Percentiles rank a stretch among this genome's conserved stretches.
These are phyloP conservation scores for Sceliomorpha sp. DNA, from an alignment of 2,888 invertebrate species.

Conservation along the genomic window DNA sequence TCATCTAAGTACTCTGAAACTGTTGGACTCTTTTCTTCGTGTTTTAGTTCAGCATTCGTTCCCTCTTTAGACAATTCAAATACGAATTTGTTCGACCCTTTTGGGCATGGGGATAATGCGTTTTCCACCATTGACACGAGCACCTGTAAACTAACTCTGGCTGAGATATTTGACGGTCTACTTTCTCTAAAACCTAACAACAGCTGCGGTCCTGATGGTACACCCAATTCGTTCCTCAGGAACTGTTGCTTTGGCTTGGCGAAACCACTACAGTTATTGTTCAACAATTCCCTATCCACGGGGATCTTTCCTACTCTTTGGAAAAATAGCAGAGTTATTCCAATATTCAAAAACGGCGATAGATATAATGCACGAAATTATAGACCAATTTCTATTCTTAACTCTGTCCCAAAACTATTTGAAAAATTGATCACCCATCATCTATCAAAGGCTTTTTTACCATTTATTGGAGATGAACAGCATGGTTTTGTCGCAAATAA, in stretches of 20 bases:
- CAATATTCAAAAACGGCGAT: constrained; percentile 4
- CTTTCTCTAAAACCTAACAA: no score
- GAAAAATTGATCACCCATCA: constrained; percentile 6
- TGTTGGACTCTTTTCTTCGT: no score
- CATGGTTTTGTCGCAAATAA: constrained; percentile 9
- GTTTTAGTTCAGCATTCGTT: no score
- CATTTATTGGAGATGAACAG: constrained; percentile 7
- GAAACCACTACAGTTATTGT: constrained; percentile 1
- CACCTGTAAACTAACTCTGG: no score
- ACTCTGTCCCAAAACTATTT: constrained; percentile 9
- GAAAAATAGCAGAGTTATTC: constrained; percentile 5
- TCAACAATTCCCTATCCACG: constrained; percentile 2
- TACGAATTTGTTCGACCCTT: no score
- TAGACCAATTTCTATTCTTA: constrained; percentile 6
- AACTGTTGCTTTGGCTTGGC: not conserved
- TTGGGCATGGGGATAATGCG: no score
- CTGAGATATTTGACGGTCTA: no score
- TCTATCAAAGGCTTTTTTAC: not conserved
- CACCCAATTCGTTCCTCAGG: not conserved
- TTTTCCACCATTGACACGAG: no score
- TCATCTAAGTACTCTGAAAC: no score
- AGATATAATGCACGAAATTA: constrained; percentile 3
- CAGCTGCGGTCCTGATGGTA: constrained; percentile 4
- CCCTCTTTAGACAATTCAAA: no score
- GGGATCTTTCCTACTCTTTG: constrained; percentile 4